A percentile compares a stretch with the other conserved stretches of the same genome.
phyloP scores from a whole-genome alignment of 2,888 invertebrate genomes.

The Agelastica alni region DNA sequence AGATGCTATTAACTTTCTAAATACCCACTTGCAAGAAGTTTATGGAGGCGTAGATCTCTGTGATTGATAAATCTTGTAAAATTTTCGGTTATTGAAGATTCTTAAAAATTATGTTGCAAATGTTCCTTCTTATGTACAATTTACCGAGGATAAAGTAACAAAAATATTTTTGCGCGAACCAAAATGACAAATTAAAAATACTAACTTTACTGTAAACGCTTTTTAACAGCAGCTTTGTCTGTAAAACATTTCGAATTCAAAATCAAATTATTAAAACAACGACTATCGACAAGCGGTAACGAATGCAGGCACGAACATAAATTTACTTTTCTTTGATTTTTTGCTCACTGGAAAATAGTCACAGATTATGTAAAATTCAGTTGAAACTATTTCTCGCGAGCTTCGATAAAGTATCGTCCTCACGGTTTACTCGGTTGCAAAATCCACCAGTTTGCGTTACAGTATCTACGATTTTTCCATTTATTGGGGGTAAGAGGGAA shows the following conservation, averaged over 20 bases:
- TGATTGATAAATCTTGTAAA: not conserved
- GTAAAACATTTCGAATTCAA: too few relatives aligned
- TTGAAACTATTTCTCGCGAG: not conserved
- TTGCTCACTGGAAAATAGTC: not conserved
- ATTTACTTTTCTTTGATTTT: slow-evolving; percentile 1
- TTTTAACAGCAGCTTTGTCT: too few relatives aligned
- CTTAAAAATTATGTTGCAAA: too few relatives aligned
- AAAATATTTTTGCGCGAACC: too few relatives aligned
- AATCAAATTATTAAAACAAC: too few relatives aligned
- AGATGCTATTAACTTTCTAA: slow-evolving; percentile 38
- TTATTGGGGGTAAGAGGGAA: not conserved
- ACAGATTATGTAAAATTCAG: slow-evolving; percentile 1
- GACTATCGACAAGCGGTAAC: too few relatives aligned
- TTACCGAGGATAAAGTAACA: too few relatives aligned
- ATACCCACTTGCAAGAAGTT: slow-evolving; percentile 47
- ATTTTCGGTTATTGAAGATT: too few relatives aligned
- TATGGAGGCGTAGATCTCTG: slow-evolving; percentile 40
- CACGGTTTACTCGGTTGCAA: not conserved
- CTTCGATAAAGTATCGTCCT: slow-evolving; percentile 1
- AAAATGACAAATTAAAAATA: too few relatives aligned
- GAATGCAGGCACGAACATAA: too few relatives aligned
- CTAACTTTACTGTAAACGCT: too few relatives aligned
- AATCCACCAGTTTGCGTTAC: not conserved
- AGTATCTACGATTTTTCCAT: not conserved
- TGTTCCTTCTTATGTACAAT: too few relatives aligned